A percentile compares a stretch with the other conserved stretches of the same genome.
Evolutionary conservation across 2,888 invertebrate genomes (phyloP).

Genomic region (Baronia brevicornis): DNA sequence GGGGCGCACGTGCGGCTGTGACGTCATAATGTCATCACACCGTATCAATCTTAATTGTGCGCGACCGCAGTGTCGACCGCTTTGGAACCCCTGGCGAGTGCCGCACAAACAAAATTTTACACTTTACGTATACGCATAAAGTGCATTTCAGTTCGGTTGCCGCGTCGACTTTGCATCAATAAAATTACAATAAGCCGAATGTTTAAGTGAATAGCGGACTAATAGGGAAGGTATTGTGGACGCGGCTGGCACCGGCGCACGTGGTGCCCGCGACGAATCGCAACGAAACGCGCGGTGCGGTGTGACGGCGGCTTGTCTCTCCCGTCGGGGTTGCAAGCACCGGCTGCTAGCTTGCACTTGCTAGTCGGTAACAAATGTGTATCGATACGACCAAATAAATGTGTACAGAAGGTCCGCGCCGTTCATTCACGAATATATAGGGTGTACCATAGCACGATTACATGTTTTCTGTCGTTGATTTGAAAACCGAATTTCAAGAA

Average conservation of each 20-base stretch:
- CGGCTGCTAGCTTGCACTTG: too few relatives aligned
- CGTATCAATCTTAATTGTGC: constrained; percentile 55
- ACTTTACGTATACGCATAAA: background rate
- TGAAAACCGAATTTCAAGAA: too few relatives aligned
- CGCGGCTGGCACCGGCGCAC: constrained; percentile 14
- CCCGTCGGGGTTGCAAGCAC: too few relatives aligned
- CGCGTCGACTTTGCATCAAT: too few relatives aligned
- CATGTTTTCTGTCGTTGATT: too few relatives aligned
- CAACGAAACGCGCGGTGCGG: constrained; percentile 14
- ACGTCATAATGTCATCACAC: constrained; percentile 52
- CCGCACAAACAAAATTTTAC: background rate
- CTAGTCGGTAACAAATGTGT: too few relatives aligned
- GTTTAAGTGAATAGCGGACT: constrained; percentile 18
- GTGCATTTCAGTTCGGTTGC: constrained; percentile 1
- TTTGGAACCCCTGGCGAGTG: background rate
- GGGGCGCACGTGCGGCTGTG: constrained; percentile 28
- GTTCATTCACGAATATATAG: too few relatives aligned
- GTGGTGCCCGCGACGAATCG: constrained; percentile 19
- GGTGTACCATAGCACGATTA: too few relatives aligned
- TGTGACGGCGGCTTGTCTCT: constrained; percentile 14
- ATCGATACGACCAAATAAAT: too few relatives aligned
- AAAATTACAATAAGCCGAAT: constrained; percentile 16
- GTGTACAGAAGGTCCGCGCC: too few relatives aligned
- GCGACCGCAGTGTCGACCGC: constrained; percentile 33
- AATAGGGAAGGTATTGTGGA: constrained; percentile 35